phyloP scores from a whole-genome alignment of 2,888 invertebrate genomes.

The Antheraea assamensis region DNA sequence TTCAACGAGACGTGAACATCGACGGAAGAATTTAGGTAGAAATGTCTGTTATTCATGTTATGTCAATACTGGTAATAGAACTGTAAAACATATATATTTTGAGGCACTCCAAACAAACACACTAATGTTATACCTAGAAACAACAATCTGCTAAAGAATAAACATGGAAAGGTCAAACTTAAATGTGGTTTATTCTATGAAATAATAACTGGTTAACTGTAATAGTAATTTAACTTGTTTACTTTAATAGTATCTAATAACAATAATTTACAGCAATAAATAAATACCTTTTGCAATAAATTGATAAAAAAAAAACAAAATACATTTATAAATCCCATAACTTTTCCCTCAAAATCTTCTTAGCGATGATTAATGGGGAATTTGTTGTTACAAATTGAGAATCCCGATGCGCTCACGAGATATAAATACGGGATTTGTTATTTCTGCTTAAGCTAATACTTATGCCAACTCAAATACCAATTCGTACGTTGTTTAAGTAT shows the following conservation, averaged over 20 bases:
- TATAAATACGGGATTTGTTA: conserved; percentile 44
- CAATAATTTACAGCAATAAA: neutral
- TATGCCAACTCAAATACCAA: neutral
- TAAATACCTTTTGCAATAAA: neutral
- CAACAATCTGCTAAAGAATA: no score
- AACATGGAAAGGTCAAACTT: no score
- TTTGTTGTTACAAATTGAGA: conserved; percentile 64
- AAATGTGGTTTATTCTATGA: no score
- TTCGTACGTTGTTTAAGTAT: neutral
- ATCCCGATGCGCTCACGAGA: conserved; percentile 44
- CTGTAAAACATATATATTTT: no score
- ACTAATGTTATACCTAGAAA: no score
- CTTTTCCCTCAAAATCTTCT: conserved; percentile 28
- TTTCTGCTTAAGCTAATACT: conserved; percentile 22
- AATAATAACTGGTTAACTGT: no score
- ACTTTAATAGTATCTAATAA: neutral
- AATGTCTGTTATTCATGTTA: no score
- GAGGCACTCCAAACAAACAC: no score
- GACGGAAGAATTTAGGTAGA: no score
- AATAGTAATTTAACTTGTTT: no score
- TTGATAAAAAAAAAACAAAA: conserved; percentile 3
- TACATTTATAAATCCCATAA: conserved; percentile 7
- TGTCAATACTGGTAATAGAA: no score
- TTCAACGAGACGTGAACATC: no score
- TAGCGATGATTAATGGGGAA: conserved; percentile 55